Evolutionary conservation across 2,888 invertebrate genomes (phyloP), one percentile per base, ranked within the genome.

Genomic region (Eupithecia subumbrata): DNA sequence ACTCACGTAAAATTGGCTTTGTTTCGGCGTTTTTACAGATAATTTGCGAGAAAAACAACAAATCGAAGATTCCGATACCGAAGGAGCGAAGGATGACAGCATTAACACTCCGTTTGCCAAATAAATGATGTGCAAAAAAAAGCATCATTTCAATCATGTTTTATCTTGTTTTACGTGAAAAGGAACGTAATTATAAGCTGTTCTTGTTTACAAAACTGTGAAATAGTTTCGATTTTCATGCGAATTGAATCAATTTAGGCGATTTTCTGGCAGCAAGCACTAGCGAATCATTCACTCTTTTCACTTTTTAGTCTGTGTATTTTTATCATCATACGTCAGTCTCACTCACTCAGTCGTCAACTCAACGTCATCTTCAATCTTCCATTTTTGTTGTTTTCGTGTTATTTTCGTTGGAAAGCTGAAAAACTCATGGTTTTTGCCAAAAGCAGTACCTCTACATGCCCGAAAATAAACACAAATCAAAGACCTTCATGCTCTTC

Each of bases 11-110:
- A 60, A 45, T 72, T 43, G 18, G 34, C 5, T 48, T 48, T 16
- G 2, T 64, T 40, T 73, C 18, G 25, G 22, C 14, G n/a, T 43
- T 45, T 30, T 67, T 64, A 70, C 34, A 68, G 52, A 71, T 56
- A 73, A 72, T 60, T 76, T 71, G 71, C 45, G 60, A 77, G 37
- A 69, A 78, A 75, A 74, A 78, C 76, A 78, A 78, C 64, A 34
- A 64, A 75, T 70, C 70, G 5, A 40, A 63, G 14, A 18, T 37
- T 66, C 5, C 40, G 40, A 67, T 40, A 40, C 18, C 12, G 25
- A 60, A 60, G 60, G 60, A 40, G 8, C 12, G 25, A 60, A 60
- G 60, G 60, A 60, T 45, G 72, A 45, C 76, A 76, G 64, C 72
- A 72, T 40, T 30, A 30, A 30, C 30, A 30, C 30, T 30, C 60